Base-by-base conservation (phyloP, 1,140 invertebrate species). In the Papilio helenus region DNA sequence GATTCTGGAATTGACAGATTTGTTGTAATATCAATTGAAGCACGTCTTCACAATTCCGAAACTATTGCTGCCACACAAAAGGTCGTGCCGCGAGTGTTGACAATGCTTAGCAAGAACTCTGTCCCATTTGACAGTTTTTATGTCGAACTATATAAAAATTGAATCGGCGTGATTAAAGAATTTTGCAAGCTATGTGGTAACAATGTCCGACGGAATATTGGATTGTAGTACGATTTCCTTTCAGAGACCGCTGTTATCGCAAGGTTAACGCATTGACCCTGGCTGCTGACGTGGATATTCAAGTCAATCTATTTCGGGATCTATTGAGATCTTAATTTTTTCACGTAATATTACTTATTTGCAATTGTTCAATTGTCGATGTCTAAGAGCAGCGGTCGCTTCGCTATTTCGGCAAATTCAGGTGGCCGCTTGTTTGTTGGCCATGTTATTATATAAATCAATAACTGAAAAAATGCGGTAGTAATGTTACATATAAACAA, bases 181-280 rank as follows among this genome's bases (percentile, higher is more conserved):
- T 74, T 74, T 74, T 74, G 72, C 72, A 74, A 74, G 42, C n/a
- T 20, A 49, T 74, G 72, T 74, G 39, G 72, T 74, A 74, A 74
- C 44, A 49, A 74, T 49, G 72, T 16, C 26, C 14, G 23, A 7
- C 20, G 72, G 72, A 74, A 74, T 74, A 74, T 74, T 73, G 72
- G n/a, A 73, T 73, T 74, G 72, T 79, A 72, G 77, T 34, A 80
- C 72, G 73, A 79, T 82, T 82, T 82, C 81, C 81, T 82, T 82
- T 82, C 72, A 82, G 81, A 82, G 71, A 82, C 73, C 23, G 81
- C 76, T 49, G 78, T 71, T 76, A 79, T 29, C 76, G 72, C 81
- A 82, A 82, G 81, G 81, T 79, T 82, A 78, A 76, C 34, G 72
- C 72, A 49, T 58, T 58, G 76, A 78, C 80, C 80, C 74, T 81